Conservation (phyloP, 1,140 invertebrate genomes). For the Cotesia vestalis region DNA sequence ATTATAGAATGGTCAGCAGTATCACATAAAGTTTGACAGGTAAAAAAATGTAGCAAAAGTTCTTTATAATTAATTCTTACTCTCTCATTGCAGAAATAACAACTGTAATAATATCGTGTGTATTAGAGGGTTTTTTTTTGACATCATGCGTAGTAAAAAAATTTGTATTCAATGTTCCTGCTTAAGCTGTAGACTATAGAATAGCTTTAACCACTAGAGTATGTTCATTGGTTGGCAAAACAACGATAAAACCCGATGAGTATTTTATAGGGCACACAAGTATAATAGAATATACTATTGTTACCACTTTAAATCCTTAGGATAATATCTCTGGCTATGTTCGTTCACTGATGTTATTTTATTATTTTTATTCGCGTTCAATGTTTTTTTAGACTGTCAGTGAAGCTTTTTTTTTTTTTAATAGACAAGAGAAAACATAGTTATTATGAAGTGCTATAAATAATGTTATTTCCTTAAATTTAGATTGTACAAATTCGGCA, state of each 20-base stretch:
- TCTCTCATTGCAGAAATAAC: constrained; percentile 15
- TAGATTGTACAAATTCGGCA: too few species aligned
- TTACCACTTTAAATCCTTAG: constrained; percentile 34
- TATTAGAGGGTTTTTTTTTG: constrained; percentile 34
- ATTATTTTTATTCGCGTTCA: constrained; percentile 59
- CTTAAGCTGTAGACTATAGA: constrained; percentile 44
- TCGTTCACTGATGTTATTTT: constrained; percentile 53
- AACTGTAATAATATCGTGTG: constrained; percentile 42
- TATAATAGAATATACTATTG: constrained; percentile 58
- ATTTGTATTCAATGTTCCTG: constrained; percentile 62
- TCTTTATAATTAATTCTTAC: constrained; percentile 2
- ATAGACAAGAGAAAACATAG: not conserved
- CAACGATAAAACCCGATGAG: constrained; percentile 66
- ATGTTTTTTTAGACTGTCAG: constrained; percentile 22
- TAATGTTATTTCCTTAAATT: not conserved
- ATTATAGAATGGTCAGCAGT: not conserved
- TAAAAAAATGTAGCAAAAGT: constrained; percentile 34
- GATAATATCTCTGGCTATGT: constrained; percentile 37
- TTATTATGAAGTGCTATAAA: not conserved
- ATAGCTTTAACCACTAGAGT: constrained; percentile 37
- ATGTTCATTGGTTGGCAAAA: constrained; percentile 57
- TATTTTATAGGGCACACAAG: constrained; percentile 62
- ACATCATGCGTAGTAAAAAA: constrained; percentile 49
- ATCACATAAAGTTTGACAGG: constrained; percentile 27
- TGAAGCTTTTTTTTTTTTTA: constrained; percentile 9